These are phyloP conservation scores for Thysanoteuthis rhombus DNA, from an alignment of 2,888 invertebrate genomes.

Conservation along the genomic window DNA sequence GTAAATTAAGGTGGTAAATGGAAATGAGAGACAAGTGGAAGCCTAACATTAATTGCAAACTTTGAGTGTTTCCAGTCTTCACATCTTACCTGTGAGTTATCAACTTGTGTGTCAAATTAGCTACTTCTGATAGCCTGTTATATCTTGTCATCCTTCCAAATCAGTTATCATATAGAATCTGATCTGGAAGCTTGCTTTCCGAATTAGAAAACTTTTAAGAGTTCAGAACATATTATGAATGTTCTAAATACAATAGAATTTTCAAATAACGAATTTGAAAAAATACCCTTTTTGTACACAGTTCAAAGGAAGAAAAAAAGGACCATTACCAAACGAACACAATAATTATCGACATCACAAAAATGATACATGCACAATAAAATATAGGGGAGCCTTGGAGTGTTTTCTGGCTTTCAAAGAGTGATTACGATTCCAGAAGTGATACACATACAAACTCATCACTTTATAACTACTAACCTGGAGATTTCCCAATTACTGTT, in stretches of 20 bases:
- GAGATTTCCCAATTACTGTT: conserved; percentile 13
- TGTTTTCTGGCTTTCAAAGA: background rate
- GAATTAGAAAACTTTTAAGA: background rate
- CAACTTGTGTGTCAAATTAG: background rate
- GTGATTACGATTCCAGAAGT: background rate
- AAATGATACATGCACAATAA: background rate
- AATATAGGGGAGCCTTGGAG: background rate
- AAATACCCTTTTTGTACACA: no score
- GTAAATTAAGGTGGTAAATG: background rate
- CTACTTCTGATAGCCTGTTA: background rate
- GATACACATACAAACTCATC: background rate
- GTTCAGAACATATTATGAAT: background rate
- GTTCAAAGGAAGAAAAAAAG: background rate
- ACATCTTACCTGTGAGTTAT: no score
- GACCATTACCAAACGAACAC: background rate
- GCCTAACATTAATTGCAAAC: background rate
- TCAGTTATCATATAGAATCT: background rate
- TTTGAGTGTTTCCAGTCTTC: background rate
- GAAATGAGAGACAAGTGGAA: background rate
- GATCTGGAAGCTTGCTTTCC: background rate
- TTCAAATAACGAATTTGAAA: no score
- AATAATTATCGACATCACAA: background rate
- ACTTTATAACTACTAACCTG: background rate
- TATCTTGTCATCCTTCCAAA: background rate
- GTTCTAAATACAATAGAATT: background rate